Conservation (phyloP, 2,888 invertebrate species). For the Leptinotarsa juncta region DNA sequence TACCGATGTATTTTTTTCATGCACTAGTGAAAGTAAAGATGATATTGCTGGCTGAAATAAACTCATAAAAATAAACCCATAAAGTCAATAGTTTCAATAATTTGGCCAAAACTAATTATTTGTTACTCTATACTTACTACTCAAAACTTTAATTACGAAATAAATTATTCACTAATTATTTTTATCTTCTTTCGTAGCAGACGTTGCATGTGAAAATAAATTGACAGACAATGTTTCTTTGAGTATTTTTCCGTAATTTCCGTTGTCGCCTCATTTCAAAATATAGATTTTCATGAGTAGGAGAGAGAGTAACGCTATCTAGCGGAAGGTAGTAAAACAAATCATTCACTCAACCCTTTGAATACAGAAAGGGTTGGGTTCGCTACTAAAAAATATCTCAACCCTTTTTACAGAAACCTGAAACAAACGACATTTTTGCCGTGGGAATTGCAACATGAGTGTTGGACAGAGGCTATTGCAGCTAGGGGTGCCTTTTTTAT, state of each 20-base stretch:
- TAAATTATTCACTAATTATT: no score
- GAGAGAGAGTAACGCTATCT: neutral
- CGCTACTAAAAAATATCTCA: neutral
- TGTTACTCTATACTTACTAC: no score
- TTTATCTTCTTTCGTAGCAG: neutral
- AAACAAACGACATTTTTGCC: neutral
- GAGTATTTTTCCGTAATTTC: neutral
- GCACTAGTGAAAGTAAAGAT: no score
- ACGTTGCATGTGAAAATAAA: neutral
- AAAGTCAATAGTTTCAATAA: no score
- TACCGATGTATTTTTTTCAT: no score
- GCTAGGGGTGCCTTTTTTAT: slow-evolving; percentile 8
- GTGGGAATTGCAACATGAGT: neutral
- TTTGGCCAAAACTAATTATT: no score
- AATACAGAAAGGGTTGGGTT: slow-evolving; percentile 11
- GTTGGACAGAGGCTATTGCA: slow-evolving; percentile 9
- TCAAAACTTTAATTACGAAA: no score
- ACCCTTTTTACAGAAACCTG: slow-evolving; percentile 16
- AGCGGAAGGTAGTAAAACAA: neutral
- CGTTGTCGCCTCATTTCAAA: neutral
- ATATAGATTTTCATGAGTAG: neutral
- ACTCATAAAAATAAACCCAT: no score
- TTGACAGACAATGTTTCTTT: no score
- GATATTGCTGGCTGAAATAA: no score
- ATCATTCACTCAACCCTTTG: neutral